Evolutionary conservation across 2,888 invertebrate genomes (phyloP).

Genomic region (Dasypolia templi): DNA sequence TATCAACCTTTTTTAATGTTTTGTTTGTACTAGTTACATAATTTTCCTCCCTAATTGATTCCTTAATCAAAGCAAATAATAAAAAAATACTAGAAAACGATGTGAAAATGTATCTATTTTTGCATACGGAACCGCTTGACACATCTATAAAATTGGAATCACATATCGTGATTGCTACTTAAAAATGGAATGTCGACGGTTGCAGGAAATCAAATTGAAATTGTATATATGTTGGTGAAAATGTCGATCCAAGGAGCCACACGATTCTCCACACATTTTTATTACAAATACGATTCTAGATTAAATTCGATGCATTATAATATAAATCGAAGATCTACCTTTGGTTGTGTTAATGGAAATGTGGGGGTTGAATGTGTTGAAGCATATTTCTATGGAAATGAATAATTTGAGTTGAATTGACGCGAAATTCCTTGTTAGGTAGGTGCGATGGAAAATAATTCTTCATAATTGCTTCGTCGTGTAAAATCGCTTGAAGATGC

Average conservation of each 20-base stretch:
- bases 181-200: conserved; percentile 81
- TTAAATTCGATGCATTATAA: conserved; percentile 63
- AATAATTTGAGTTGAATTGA: neutral
- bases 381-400: neutral
- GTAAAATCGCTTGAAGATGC: neutral
- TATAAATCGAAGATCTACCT: conserved; percentile 44
- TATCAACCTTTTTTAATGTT: no score
- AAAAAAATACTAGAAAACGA: neutral
- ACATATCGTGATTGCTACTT: conserved; percentile 84
- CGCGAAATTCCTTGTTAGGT: no score
- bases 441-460: neutral
- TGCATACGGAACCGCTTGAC: conserved; percentile 57
- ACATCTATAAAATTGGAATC: conserved; percentile 76
- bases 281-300: conserved; percentile 63
- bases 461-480: neutral
- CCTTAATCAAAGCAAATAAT: neutral
- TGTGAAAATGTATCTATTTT: conserved; percentile 20
- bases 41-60: conserved; percentile 5
- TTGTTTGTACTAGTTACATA: no score
- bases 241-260: conserved; percentile 75
- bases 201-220: conserved; percentile 85
- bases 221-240: conserved; percentile 79
- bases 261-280: conserved; percentile 61
- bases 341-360: conserved; percentile 19
- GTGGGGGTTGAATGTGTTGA: neutral